These are phyloP conservation scores for Cheilosia vernalis DNA, from an alignment of 2,888 invertebrate species.

Conservation along the genomic window DNA sequence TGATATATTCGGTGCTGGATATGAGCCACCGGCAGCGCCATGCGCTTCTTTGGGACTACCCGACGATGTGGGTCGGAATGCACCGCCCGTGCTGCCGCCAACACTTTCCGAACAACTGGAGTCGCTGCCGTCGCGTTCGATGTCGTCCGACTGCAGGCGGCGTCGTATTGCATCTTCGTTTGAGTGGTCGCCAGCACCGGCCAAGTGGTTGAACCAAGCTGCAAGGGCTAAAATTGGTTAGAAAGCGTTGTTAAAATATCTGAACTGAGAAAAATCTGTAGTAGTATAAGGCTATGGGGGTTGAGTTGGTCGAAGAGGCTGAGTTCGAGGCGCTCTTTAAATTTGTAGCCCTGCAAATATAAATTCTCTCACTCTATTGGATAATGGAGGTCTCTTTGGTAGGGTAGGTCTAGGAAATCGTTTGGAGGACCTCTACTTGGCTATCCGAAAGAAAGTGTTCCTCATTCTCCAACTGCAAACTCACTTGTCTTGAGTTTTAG, in stretches of 20 bases:
- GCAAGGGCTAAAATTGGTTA: constrained; percentile 82
- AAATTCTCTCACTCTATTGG: too few relatives aligned
- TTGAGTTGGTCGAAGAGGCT: constrained; percentile 13
- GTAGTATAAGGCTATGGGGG: background rate
- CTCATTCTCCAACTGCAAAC: too few relatives aligned
- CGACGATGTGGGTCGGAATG: constrained; percentile 84
- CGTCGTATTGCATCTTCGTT: constrained; percentile 83
- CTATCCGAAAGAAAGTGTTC: too few relatives aligned
- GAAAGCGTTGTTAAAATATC: constrained; percentile 70
- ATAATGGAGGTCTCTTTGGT: too few relatives aligned
- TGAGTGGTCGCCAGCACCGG: constrained; percentile 85
- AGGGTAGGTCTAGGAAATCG: too few relatives aligned
- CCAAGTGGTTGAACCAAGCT: constrained; percentile 88
- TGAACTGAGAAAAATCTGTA: constrained; percentile 1
- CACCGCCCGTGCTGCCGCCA: constrained; percentile 83
- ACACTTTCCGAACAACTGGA: constrained; percentile 89
- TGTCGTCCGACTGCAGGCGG: constrained; percentile 86
- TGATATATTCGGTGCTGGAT: constrained; percentile 96
- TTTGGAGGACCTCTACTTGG: too few relatives aligned
- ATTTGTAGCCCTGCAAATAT: too few relatives aligned
- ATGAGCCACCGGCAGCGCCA: constrained; percentile 84
- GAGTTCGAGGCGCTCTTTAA: background rate
- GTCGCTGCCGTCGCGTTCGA: constrained; percentile 88
- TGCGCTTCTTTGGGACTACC: constrained; percentile 85
- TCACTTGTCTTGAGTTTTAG: too few relatives aligned